A percentile compares a stretch with the other conserved stretches of the same genome.
These are phyloP conservation scores for Silurus aristotelis DNA, from an alignment of 2,797 vertebrate genomes.

Conservation along the genomic window DNA sequence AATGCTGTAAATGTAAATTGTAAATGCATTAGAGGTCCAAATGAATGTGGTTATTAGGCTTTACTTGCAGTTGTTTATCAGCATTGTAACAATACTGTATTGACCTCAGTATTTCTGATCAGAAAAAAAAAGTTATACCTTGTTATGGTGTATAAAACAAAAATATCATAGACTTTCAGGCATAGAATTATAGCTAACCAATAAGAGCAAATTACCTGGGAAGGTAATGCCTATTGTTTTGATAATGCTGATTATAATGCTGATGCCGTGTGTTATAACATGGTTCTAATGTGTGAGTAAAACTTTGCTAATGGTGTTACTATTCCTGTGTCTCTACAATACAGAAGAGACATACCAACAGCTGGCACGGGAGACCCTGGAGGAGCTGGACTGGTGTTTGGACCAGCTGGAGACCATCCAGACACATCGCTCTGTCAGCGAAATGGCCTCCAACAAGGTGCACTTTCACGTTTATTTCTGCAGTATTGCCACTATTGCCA, in stretches of 20 bases:
- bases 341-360: slow-evolving; percentile 86
- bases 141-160: background rate
- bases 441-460: slow-evolving; percentile 99
- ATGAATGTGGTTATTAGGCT: background rate
- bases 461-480: slow-evolving; percentile 66
- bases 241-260: too few species aligned
- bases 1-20: too few species aligned
- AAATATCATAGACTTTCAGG: background rate
- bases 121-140: background rate
- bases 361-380: slow-evolving; percentile 84
- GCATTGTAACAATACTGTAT: background rate
- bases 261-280: background rate
- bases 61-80: background rate
- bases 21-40: background rate
- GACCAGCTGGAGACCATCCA: slow-evolving; percentile 86
- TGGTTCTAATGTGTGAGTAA: background rate
- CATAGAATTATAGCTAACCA: background rate
- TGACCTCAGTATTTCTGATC: background rate
- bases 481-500: background rate
- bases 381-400: slow-evolving; percentile 87
- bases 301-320: slow-evolving; percentile 10
- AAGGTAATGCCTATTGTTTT: background rate
- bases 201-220: background rate
- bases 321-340: slow-evolving; percentile 49
- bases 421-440: slow-evolving; percentile 91